phyloP scores from a whole-genome alignment of 2,888 invertebrate genomes.

The Andrena marginata region DNA sequence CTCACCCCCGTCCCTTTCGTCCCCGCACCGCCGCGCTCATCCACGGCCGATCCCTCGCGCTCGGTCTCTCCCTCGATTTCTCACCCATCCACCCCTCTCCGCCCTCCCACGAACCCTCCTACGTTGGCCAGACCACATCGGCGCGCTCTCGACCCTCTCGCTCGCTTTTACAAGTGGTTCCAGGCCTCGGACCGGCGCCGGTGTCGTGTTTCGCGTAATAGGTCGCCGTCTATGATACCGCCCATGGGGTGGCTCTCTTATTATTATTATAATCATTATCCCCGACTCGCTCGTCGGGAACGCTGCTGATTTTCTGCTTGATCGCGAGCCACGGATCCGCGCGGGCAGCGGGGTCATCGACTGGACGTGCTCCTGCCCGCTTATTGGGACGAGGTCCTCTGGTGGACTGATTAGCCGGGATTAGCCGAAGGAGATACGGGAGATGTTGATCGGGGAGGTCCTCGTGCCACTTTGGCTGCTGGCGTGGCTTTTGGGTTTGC shows the following conservation, averaged over 20 bases:
- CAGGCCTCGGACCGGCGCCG: conserved; percentile 76
- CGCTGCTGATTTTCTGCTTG: conserved; percentile 47
- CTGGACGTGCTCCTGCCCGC: conserved; percentile 26
- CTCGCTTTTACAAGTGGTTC: conserved; percentile 76
- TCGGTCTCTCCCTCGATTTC: conserved; percentile 17
- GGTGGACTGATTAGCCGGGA: conserved; percentile 25
- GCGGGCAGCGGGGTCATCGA: conserved; percentile 19
- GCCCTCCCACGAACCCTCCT: conserved; percentile 17
- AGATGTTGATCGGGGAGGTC: background rate
- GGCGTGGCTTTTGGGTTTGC: too few relatives aligned
- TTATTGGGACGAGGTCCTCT: background rate
- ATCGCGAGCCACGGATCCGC: conserved; percentile 21
- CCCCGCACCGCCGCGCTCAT: conserved; percentile 35
- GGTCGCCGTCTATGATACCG: conserved; percentile 77
- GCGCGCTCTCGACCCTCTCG: conserved; percentile 43
- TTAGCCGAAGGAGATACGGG: conserved; percentile 23
- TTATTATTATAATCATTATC: conserved; percentile 71
- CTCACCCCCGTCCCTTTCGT: conserved; percentile 29
- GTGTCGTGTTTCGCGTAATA: conserved; percentile 82
- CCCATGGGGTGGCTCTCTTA: conserved; percentile 66
- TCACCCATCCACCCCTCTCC: conserved; percentile 2
- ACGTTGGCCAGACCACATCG: conserved; percentile 36
- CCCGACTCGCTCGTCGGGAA: conserved; percentile 43
- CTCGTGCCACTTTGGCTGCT: too few relatives aligned
- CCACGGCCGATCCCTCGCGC: conserved; percentile 18